phyloP scores from a whole-genome alignment of 2,113 vertebrate species.

The Prionailurus bengalensis region DNA sequence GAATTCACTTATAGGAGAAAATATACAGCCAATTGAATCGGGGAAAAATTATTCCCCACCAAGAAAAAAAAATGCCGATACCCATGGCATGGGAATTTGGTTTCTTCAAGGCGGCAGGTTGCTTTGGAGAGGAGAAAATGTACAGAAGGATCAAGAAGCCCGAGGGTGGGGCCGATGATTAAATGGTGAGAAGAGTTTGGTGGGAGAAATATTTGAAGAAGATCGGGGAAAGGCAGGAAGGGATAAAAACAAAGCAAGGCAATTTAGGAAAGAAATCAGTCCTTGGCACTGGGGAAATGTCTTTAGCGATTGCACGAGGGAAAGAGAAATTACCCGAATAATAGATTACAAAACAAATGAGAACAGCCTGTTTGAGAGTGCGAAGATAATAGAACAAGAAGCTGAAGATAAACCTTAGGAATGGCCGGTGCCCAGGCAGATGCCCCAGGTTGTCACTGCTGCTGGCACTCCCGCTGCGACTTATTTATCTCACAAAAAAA shows the following conservation, averaged over 20 bases:
- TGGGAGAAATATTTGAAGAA: slow-evolving; percentile 49
- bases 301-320: not conserved
- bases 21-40: not conserved
- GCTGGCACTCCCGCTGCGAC: not conserved
- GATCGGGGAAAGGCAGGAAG: not conserved
- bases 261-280: slow-evolving; percentile 21
- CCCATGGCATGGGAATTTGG: not conserved
- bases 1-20: slow-evolving; percentile 53
- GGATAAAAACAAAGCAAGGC: not conserved
- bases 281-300: not conserved
- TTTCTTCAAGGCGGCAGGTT: not conserved
- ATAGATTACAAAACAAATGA: slow-evolving; percentile 50
- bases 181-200: not conserved
- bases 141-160: not conserved
- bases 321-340: slow-evolving; percentile 24
- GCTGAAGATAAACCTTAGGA: not conserved
- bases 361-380: not conserved
- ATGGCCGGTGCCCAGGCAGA: too few relatives aligned
- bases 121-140: slow-evolving; percentile 29
- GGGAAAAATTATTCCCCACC: not conserved
- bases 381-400: not conserved
- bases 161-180: not conserved
- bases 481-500: not conserved
- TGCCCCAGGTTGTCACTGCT: accelerated
- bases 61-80: not conserved